Evolutionary conservation across 1,140 invertebrate genomes (phyloP).

Genomic region (Thaumetopoea pityocampa): DNA sequence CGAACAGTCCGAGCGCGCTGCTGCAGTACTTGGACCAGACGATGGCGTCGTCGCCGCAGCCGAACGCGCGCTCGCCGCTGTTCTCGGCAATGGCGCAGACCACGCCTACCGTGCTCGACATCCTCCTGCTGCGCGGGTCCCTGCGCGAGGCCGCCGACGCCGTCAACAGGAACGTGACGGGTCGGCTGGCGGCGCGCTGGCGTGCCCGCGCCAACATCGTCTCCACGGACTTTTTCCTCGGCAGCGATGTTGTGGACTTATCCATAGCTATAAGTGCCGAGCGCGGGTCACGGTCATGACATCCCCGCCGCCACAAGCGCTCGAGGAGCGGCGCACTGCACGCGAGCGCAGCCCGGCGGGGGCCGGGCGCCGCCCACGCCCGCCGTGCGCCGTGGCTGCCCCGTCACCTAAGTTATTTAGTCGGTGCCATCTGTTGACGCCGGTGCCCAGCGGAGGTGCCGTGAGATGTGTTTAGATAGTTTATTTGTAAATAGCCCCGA

Average conservation of each 20-base stretch:
- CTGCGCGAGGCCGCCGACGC: constrained; percentile 82
- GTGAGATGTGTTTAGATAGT: constrained; percentile 58
- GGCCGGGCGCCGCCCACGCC: constrained; percentile 1
- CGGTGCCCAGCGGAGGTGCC: constrained; percentile 25
- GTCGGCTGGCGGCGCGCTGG: constrained; percentile 79
- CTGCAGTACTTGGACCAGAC: constrained; percentile 78
- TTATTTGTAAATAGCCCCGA: constrained; percentile 36
- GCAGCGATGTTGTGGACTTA: constrained; percentile 84
- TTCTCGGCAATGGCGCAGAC: constrained; percentile 90
- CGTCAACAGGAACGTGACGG: constrained; percentile 82
- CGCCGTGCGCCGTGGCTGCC: constrained; percentile 50
- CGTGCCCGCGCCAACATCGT: constrained; percentile 83
- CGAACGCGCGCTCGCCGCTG: constrained; percentile 73
- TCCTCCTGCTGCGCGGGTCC: constrained; percentile 80
- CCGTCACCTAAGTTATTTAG: constrained; percentile 31
- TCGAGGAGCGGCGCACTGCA: constrained; percentile 41
- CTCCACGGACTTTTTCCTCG: constrained; percentile 87
- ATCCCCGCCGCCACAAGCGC: constrained; percentile 25
- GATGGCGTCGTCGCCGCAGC: constrained; percentile 45
- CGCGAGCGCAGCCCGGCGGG: constrained; percentile 20
- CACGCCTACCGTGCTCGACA: constrained; percentile 82
- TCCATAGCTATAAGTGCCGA: constrained; percentile 79
- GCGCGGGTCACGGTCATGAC: constrained; percentile 58
- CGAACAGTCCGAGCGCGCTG: constrained; percentile 68
- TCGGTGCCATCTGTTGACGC: constrained; percentile 36